Conservation (phyloP, 2,797 vertebrate species). For the Chloroceryle inda region DNA sequence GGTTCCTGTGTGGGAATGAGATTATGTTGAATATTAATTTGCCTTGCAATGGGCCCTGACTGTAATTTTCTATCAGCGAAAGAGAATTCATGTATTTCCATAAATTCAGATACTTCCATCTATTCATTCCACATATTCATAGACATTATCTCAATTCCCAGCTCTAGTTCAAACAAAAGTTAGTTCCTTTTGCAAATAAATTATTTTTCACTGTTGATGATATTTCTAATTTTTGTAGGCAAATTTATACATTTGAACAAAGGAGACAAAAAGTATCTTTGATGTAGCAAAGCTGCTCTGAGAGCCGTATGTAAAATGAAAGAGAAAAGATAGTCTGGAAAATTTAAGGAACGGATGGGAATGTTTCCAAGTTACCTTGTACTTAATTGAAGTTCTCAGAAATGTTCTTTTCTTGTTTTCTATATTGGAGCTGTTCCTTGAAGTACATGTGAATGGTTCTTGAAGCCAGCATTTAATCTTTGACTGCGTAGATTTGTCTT, state of each 20-base stretch:
- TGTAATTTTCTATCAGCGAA: constrained; percentile 69
- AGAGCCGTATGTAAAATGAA: constrained; percentile 30
- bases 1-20: constrained; percentile 50
- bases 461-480: constrained; percentile 52
- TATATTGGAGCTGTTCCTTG: constrained; percentile 45
- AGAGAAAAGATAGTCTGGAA: constrained; percentile 64
- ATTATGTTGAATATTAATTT: constrained; percentile 70
- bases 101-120: constrained; percentile 73
- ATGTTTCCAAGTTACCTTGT: constrained; percentile 70
- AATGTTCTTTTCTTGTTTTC: constrained; percentile 63
- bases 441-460: constrained; percentile 41
- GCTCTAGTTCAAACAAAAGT: constrained; percentile 69
- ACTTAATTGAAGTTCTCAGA: constrained; percentile 67
- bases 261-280: constrained; percentile 71
- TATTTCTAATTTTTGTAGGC: constrained; percentile 73
- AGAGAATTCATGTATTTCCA: constrained; percentile 68
- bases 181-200: constrained; percentile 73
- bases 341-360: constrained; percentile 67
- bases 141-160: constrained; percentile 75
- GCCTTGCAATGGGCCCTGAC: constrained; percentile 44
- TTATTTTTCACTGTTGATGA: constrained; percentile 65
- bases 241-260: constrained; percentile 75
- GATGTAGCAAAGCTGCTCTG: constrained; percentile 69
- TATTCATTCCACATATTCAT: constrained; percentile 64
- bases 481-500: not conserved